Conservation (phyloP, 2,797 vertebrate species). For the Lophotriccus pileatus region DNA sequence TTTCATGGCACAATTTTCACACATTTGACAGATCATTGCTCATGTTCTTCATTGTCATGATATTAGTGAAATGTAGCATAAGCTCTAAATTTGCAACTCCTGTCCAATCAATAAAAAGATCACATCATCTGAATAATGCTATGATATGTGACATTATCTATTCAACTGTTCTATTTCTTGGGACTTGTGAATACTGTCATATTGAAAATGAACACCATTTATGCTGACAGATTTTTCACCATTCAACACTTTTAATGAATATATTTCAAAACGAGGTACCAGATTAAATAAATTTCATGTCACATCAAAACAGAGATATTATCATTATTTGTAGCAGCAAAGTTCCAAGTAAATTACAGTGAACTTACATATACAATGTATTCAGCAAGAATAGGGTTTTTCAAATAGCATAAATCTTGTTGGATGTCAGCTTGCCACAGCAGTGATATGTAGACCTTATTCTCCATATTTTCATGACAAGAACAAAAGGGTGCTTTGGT, state of each 20-base stretch:
- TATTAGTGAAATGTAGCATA: slow-evolving; percentile 74
- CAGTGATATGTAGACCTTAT: slow-evolving; percentile 31
- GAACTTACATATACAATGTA: slow-evolving; percentile 38
- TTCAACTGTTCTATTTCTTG: slow-evolving; percentile 46
- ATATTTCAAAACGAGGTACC: slow-evolving; percentile 57
- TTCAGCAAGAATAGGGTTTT: slow-evolving; percentile 63
- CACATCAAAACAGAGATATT: slow-evolving; percentile 62
- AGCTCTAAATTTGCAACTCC: slow-evolving; percentile 60
- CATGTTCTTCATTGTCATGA: slow-evolving; percentile 68
- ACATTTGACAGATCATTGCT: slow-evolving; percentile 65
- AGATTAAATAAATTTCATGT: slow-evolving; percentile 70
- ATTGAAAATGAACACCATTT: slow-evolving; percentile 64
- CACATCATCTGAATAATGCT: slow-evolving; percentile 20
- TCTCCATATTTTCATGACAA: slow-evolving; percentile 59
- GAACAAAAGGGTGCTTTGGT: slow-evolving; percentile 43
- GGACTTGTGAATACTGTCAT: slow-evolving; percentile 56
- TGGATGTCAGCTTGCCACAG: slow-evolving; percentile 37
- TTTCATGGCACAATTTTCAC: slow-evolving; percentile 64
- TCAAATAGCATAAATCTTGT: slow-evolving; percentile 51
- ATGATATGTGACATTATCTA: slow-evolving; percentile 50
- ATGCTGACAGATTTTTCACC: slow-evolving; percentile 28
- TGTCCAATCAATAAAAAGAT: slow-evolving; percentile 54
- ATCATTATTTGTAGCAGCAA: slow-evolving; percentile 57
- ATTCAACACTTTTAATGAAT: slow-evolving; percentile 64
- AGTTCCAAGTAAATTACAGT: slow-evolving; percentile 60